These are phyloP conservation scores for Aspidapion aeneum DNA, from an alignment of 2,888 invertebrate genomes.

Conservation along the genomic window DNA sequence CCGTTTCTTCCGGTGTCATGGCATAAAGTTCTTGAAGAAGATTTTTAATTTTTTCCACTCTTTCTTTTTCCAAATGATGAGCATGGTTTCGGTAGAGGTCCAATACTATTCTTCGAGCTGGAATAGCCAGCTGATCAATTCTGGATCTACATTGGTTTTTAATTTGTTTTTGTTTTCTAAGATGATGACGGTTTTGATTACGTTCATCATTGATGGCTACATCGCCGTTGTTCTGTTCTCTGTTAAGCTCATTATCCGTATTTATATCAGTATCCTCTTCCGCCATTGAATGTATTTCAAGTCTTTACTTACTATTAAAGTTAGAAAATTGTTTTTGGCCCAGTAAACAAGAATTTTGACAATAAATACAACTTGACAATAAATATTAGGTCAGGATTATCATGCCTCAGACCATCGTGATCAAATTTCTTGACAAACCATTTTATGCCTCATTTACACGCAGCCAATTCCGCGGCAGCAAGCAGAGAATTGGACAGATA, in stretches of 20 bases:
- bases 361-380: no score
- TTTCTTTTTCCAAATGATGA: constrained; percentile 48
- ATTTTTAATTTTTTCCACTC: constrained; percentile 53
- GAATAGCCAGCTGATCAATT: constrained; percentile 54
- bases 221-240: not conserved
- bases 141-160: constrained; percentile 37
- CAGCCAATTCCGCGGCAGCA: no score
- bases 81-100: constrained; percentile 55
- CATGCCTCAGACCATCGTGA: no score
- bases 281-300: no score
- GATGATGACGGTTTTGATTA: not conserved
- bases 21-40: constrained; percentile 51
- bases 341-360: no score
- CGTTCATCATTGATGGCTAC: not conserved
- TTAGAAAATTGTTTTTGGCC: no score
- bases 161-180: not conserved
- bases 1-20: constrained; percentile 52
- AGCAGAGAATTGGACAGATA: no score
- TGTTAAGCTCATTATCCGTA: not conserved
- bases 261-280: not conserved
- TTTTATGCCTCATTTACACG: no score
- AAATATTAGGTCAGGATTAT: no score
- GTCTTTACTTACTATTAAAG: no score
- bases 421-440: no score
- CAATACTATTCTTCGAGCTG: constrained; percentile 51